Conservation (phyloP, 2,797 vertebrate genomes). For the Gephyroberyx darwinii region DNA sequence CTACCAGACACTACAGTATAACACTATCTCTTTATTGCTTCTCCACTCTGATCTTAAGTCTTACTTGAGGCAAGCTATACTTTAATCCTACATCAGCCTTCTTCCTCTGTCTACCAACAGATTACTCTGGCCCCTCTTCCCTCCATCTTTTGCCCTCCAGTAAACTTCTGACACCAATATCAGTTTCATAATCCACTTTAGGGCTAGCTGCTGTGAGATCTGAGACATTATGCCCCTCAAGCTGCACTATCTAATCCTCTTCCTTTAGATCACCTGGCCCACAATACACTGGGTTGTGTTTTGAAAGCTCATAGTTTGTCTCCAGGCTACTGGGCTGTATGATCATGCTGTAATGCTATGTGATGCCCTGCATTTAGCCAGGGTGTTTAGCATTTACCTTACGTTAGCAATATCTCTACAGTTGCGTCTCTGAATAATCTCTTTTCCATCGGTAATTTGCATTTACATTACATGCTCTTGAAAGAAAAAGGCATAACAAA, state of each 20-base stretch:
- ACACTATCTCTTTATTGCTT: slow-evolving; percentile 62
- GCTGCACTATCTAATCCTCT: slow-evolving; percentile 60
- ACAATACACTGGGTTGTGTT: slow-evolving; percentile 52
- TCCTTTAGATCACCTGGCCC: slow-evolving; percentile 56
- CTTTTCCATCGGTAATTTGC: slow-evolving; percentile 43
- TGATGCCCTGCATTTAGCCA: background rate
- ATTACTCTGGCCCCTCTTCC: slow-evolving; percentile 49
- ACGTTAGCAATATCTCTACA: slow-evolving; percentile 21
- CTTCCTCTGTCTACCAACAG: slow-evolving; percentile 60
- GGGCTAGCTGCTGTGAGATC: slow-evolving; percentile 56
- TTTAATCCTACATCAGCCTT: slow-evolving; percentile 66
- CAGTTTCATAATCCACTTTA: slow-evolving; percentile 73
- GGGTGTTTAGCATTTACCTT: slow-evolving; percentile 11
- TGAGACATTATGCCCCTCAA: slow-evolving; percentile 56
- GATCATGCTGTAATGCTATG: background rate
- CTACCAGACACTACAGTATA: slow-evolving; percentile 49
- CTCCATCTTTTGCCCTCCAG: slow-evolving; percentile 50
- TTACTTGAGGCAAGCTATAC: slow-evolving; percentile 53
- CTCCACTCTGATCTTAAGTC: slow-evolving; percentile 55
- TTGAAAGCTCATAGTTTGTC: slow-evolving; percentile 36
- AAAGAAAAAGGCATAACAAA: slow-evolving; percentile 10
- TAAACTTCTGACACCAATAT: slow-evolving; percentile 69
- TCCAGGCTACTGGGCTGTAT: slow-evolving; percentile 27
- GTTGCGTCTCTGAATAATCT: slow-evolving; percentile 44
- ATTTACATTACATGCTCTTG: slow-evolving; percentile 29